Evolutionary conservation across 2,888 invertebrate species (phyloP).

Genomic region (Elegia similella): DNA sequence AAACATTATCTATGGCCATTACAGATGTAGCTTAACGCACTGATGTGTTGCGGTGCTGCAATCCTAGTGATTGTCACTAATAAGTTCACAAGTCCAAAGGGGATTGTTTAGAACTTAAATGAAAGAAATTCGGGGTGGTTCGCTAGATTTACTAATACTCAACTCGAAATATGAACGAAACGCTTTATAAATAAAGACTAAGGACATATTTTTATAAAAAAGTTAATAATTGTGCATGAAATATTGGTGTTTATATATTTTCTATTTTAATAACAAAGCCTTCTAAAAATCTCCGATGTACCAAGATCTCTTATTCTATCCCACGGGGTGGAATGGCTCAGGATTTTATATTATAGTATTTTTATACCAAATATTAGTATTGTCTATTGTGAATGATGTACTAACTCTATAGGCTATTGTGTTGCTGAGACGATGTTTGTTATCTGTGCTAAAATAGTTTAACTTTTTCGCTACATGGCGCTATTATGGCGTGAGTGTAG

Average conservation of each 20-base stretch:
- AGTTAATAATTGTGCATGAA: background rate
- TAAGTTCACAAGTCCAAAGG: background rate
- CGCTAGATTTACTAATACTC: background rate
- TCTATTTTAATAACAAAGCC: background rate
- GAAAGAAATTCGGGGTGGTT: background rate
- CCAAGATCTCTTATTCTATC: conserved; percentile 26
- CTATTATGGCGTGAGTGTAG: background rate
- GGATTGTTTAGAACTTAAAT: background rate
- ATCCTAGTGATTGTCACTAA: too few species aligned
- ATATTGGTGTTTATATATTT: background rate
- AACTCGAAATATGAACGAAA: background rate
- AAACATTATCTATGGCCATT: too few species aligned
- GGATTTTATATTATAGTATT: conserved; percentile 46
- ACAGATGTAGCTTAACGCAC: too few species aligned
- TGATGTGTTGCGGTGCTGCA: too few species aligned
- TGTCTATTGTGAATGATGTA: conserved; percentile 32
- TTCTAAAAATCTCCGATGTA: background rate
- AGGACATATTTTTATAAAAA: conserved; percentile 1
- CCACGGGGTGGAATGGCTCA: conserved; percentile 18
- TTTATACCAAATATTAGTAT: conserved; percentile 62
- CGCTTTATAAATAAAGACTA: background rate
- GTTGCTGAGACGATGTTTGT: conserved; percentile 5
- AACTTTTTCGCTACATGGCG: background rate
- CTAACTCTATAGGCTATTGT: conserved; percentile 11
- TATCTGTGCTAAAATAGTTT: background rate